Percentiles rank a stretch among this genome's conserved stretches.
phyloP scores from a whole-genome alignment of 1,140 invertebrate genomes.

The Hetaerina americana region DNA sequence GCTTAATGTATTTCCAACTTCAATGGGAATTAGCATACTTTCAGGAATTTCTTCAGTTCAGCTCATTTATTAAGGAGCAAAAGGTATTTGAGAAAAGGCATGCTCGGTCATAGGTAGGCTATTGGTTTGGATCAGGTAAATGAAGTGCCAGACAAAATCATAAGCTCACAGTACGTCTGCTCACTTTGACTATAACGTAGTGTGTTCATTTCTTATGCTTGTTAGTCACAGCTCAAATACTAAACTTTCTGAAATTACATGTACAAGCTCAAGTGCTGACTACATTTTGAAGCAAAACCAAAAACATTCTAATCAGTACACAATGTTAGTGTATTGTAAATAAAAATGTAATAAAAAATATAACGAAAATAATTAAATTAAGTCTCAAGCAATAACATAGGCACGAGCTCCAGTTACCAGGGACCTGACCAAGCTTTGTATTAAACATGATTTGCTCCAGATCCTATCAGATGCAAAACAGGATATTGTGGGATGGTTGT shows the following conservation, averaged over 20 bases:
- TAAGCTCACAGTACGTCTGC: neutral
- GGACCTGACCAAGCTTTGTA: conserved; percentile 8
- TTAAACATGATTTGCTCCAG: neutral
- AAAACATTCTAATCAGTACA: conserved; percentile 6
- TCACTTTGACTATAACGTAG: neutral
- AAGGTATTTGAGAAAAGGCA: conserved; percentile 4
- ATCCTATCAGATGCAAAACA: neutral
- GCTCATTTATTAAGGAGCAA: conserved; percentile 5
- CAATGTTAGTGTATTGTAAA: neutral
- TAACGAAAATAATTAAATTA: conserved; percentile 1
- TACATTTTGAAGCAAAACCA: conserved; percentile 4
- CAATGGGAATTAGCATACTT: neutral
- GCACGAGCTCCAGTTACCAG: conserved; percentile 10
- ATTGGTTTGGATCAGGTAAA: conserved; percentile 3
- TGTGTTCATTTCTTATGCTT: neutral
- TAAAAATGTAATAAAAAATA: conserved; percentile 1
- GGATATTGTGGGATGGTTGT: neutral
- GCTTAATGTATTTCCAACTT: conserved; percentile 3
- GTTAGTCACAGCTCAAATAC: neutral
- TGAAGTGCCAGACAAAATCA: conserved; percentile 5
- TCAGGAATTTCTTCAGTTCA: neutral
- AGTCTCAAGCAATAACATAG: conserved; percentile 1
- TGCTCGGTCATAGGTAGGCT: neutral
- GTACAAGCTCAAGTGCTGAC: conserved; percentile 4
- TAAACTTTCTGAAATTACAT: conserved; percentile 4